Conservation (phyloP, 2,113 vertebrate species). For the Leptosomus discolor region DNA sequence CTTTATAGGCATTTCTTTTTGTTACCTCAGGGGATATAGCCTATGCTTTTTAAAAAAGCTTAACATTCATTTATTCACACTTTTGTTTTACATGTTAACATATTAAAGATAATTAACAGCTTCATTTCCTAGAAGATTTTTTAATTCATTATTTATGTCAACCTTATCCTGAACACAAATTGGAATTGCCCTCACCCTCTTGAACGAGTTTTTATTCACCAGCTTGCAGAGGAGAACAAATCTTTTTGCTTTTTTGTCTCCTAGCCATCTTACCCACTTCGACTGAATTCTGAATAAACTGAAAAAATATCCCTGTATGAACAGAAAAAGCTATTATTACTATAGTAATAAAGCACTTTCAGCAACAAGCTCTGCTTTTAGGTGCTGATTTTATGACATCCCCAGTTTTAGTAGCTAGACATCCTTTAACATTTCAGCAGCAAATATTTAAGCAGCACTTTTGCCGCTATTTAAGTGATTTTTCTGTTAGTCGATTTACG, state of each 20-base stretch:
- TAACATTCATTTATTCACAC: conserved; percentile 25
- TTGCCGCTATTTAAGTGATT: neutral
- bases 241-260: neutral
- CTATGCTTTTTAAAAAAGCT: neutral
- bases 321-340: conserved; percentile 15
- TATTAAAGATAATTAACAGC: conserved; percentile 29
- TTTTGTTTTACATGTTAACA: conserved; percentile 21
- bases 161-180: neutral
- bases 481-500: neutral
- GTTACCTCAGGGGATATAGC: neutral
- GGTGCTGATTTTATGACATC: neutral
- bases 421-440: neutral
- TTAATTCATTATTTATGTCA: conserved; percentile 1
- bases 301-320: neutral
- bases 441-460: conserved; percentile 11
- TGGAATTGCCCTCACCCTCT: neutral
- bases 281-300: neutral
- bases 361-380: conserved; percentile 4
- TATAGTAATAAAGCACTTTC: neutral
- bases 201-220: neutral
- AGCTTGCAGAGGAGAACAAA: neutral
- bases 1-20: neutral
- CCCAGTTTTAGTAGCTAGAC: conserved; percentile 7
- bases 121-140: conserved; percentile 24
- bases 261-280: neutral